Evolutionary conservation across 2,797 vertebrate genomes (phyloP).

Genomic region (Rhabdophis nuchalis): DNA sequence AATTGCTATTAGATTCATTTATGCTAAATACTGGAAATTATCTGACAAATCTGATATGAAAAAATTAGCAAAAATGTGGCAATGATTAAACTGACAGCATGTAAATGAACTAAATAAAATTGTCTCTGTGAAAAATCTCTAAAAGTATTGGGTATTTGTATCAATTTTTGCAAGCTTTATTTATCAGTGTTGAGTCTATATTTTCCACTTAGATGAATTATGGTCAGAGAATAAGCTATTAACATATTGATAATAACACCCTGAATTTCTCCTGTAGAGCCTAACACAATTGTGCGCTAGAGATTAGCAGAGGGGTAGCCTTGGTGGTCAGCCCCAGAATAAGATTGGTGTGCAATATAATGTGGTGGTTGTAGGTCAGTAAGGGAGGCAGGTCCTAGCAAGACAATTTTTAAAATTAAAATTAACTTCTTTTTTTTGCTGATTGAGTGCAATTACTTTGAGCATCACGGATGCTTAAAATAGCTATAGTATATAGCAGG

Average conservation of each 20-base stretch:
- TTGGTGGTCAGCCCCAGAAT: not conserved
- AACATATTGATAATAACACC: not conserved
- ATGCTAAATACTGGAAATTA: not conserved
- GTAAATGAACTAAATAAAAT: not conserved
- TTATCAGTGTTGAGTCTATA: not conserved
- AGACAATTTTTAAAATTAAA: constrained; percentile 60
- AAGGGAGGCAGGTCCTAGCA: not conserved
- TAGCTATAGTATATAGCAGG: too few relatives aligned
- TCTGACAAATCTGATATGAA: not conserved
- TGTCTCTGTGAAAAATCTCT: not conserved
- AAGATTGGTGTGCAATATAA: not conserved
- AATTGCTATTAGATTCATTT: not conserved
- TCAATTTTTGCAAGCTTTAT: not conserved
- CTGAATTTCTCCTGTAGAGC: not conserved
- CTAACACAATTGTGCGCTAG: not conserved
- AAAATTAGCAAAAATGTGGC: not conserved
- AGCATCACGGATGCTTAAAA: constrained; percentile 80
- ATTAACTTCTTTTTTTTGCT: constrained; percentile 85
- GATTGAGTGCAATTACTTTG: constrained; percentile 84
- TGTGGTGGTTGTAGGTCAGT: not conserved
- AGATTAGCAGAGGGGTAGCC: not conserved
- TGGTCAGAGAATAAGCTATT: not conserved
- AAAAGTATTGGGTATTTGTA: not conserved
- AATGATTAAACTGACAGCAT: not conserved
- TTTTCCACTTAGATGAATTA: not conserved